Evolutionary conservation across 2,797 vertebrate genomes (phyloP), one percentile per base, ranked within the genome.

Genomic region (Helarctos malayanus): DNA sequence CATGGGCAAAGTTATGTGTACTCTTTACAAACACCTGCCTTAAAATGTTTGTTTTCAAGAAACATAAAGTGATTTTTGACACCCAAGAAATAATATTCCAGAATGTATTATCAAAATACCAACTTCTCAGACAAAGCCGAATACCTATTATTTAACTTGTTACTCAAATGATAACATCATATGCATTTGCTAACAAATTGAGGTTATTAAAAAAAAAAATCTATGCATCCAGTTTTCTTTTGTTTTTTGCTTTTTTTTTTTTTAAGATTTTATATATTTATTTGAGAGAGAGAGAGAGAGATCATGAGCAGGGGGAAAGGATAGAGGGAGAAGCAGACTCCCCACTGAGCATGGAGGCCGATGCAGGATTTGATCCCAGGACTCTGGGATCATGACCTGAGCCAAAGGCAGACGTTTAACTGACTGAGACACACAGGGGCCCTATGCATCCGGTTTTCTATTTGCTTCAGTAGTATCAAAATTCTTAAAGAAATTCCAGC

Each of bases 401-500:
- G 63, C 63, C 7, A 15, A 65, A 65, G 63, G 63, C 16, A 65
- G 63, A 65, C 7, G 5, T 7, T 65, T 32, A 65, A 63, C 29
- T 7, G 29, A n/a, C 29, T 65, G 61, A 65, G 7, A 29, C 29
- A 65, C 14, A 14, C 29, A n/a, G 61, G 29, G 7, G 2, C 61
- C 32, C 16, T 78, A 78, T 76, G 11, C 13, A 80, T 71, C 89
- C 93, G 63, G 91, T 97, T 92, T 97, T 82, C 82, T 75, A 52
- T 98, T 98, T 98, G 92, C 94, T 96, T 96, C 78, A 59, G 41
- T 7, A 13, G 82, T 97, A 97, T 98, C 98, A 97, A 98, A 98
- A 98, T 98, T 97, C 97, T 96, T 96, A 96, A 91, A 94, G 84
- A 49, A 83, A 80, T 92, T 97, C 54, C 93, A 97, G 85, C 35